Evolutionary conservation across 2,113 vertebrate genomes (phyloP).

Genomic region (Nesoenas mayeri): DNA sequence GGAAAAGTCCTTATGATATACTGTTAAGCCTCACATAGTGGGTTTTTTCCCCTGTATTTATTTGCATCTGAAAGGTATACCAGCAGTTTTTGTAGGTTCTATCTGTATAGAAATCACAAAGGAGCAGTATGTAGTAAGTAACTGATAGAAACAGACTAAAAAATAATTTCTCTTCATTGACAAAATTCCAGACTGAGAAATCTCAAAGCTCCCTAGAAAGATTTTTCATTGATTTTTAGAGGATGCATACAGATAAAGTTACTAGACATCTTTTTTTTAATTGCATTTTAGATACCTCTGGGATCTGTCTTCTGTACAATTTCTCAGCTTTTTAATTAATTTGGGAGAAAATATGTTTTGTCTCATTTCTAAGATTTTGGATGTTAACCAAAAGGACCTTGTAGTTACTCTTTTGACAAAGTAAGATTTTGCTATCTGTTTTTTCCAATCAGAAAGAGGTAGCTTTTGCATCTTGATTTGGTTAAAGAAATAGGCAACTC

Average conservation of each 20-base stretch:
- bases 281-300: background rate
- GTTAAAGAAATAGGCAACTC: background rate
- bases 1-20: background rate
- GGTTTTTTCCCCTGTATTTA: background rate
- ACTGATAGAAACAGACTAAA: background rate
- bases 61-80: background rate
- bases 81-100: background rate
- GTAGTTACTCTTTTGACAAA: background rate
- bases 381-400: background rate
- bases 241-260: background rate
- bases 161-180: background rate
- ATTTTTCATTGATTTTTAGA: background rate
- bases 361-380: background rate
- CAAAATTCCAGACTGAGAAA: background rate
- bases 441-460: background rate
- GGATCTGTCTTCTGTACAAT: background rate
- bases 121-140: background rate
- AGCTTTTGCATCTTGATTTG: background rate
- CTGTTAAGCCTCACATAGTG: background rate
- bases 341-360: background rate
- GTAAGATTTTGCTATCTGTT: background rate
- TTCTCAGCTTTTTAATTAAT: slow-evolving; percentile 4
- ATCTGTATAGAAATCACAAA: background rate
- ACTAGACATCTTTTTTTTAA: background rate
- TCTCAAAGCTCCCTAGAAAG: background rate